Percentiles rank a stretch among this genome's conserved stretches.
Evolutionary conservation across 2,113 vertebrate species (phyloP).

Genomic region (Hippoglossus stenolepis): DNA sequence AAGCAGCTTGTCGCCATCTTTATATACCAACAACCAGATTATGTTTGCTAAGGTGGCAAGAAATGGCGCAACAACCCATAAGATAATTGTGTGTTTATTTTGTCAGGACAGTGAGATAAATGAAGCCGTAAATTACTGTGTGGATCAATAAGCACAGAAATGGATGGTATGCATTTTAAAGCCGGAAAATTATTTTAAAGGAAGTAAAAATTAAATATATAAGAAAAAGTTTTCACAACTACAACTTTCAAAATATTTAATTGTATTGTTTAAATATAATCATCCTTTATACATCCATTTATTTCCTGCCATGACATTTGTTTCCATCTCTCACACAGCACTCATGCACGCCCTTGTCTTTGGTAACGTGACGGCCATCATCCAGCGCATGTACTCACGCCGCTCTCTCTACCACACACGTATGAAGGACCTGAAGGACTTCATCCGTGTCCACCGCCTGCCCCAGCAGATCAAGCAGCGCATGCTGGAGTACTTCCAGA

Average conservation of each 20-base stretch:
- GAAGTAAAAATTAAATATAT: too few species aligned
- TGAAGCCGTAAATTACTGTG: slow-evolving; percentile 8
- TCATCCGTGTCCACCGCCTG: slow-evolving; percentile 92
- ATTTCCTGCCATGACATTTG: too few species aligned
- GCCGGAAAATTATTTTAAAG: too few species aligned
- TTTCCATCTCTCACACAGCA: slow-evolving; percentile 73
- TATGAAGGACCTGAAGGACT: slow-evolving; percentile 97
- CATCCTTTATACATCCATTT: too few species aligned
- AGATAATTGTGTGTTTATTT: too few species aligned
- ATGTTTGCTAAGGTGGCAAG: slow-evolving; percentile 51
- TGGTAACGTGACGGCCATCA: slow-evolving; percentile 96
- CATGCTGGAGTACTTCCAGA: slow-evolving; percentile 98
- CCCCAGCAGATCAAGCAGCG: slow-evolving; percentile 95
- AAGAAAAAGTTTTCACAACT: too few species aligned
- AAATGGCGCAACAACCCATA: slow-evolving; percentile 13
- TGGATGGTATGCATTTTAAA: too few species aligned
- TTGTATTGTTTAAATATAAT: too few species aligned
- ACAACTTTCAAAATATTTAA: too few species aligned
- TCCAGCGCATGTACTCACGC: slow-evolving; percentile 97
- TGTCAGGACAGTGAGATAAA: slow-evolving; percentile 2
- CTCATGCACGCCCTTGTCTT: slow-evolving; percentile 97
- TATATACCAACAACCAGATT: slow-evolving; percentile 38
- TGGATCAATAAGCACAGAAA: slow-evolving; percentile 15
- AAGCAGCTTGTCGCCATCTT: slow-evolving; percentile 42
- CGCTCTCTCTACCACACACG: slow-evolving; percentile 96